Evolutionary conservation across 2,113 vertebrate species (phyloP).

Genomic region (Parus major): DNA sequence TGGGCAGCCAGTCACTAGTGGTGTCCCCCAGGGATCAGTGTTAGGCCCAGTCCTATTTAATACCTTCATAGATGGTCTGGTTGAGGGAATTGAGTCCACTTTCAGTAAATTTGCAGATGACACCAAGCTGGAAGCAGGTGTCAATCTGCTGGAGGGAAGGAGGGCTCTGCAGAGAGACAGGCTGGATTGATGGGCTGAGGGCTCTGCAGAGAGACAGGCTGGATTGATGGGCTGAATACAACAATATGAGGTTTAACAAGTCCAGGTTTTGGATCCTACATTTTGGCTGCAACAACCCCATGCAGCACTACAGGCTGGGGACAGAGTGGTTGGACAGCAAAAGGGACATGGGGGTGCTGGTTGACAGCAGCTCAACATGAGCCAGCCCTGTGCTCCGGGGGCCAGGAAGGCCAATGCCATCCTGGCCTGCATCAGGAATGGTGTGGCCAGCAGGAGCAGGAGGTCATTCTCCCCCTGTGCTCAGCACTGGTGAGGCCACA

Average conservation of each 20-base stretch:
- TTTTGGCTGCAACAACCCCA: background rate
- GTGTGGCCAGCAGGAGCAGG: background rate
- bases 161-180: background rate
- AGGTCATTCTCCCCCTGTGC: background rate
- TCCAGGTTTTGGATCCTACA: background rate
- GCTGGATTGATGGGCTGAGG: background rate
- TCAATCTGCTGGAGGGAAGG: background rate
- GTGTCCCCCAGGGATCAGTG: background rate
- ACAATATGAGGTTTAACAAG: too few species aligned
- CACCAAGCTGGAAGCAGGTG: background rate
- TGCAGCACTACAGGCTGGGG: background rate
- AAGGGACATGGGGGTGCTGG: background rate
- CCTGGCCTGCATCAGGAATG: accelerated
- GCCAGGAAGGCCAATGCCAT: background rate
- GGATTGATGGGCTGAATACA: background rate
- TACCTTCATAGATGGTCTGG: background rate
- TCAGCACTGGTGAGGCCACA: accelerated
- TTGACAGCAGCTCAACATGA: accelerated
- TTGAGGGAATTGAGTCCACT: background rate
- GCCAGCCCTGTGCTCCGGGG: background rate
- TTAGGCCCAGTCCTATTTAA: background rate
- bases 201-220: background rate
- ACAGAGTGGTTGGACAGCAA: accelerated
- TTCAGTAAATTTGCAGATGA: background rate
- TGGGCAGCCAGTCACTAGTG: background rate